Evolutionary conservation across 2,888 invertebrate genomes (phyloP), one percentile per base, ranked within the genome.

Genomic region (Drosophila differens): DNA sequence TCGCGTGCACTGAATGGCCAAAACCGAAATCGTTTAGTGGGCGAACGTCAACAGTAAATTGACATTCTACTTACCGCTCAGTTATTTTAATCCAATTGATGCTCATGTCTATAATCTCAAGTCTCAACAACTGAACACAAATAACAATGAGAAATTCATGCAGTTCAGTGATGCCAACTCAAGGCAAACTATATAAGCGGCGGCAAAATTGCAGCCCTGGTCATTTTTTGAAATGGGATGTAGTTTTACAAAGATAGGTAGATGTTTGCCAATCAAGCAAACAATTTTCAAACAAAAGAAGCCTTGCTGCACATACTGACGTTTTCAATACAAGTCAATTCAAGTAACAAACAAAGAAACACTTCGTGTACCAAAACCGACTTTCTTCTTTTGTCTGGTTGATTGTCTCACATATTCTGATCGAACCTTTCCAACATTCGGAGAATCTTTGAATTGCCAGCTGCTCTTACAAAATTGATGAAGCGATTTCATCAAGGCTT

Each of bases 1-100:
- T 93, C 93, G 4, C 93, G 92, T 28, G 93, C 93, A 49, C 93
- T 93, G n/a, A 1, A 35, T n/a, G 4, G 2, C 2, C 37, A 19
- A 54, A 16, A 22, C 7, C 0, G 9, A 22, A 25, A 33, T n/a
- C 22, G 6, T 53, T 53, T 10, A 30, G 4, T 59, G 3, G 9
- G 12, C 35, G 39, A 2, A 10, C 19, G 35, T 28, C n/a, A 25
- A 12, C n/a, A 19, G 1, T 30, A 5, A 9, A 28, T 39, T 55
- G 12, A 3, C n/a, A 25, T 53, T 37, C 3, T 12, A 30, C 60
- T 54, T 59, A 85, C 85, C 85, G 69, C 22, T 85, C 85, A 3
- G 85, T 85, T 37, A 85, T 85, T 39, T 85, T 85, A 25, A 85
- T 85, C 85, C 85, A 85, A 41, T 85, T 85, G 14, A 85, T 85